Percentiles rank a stretch among this genome's conserved stretches.
phyloP scores from a whole-genome alignment of 2,797 vertebrate genomes.

The Poecilia gillii region DNA sequence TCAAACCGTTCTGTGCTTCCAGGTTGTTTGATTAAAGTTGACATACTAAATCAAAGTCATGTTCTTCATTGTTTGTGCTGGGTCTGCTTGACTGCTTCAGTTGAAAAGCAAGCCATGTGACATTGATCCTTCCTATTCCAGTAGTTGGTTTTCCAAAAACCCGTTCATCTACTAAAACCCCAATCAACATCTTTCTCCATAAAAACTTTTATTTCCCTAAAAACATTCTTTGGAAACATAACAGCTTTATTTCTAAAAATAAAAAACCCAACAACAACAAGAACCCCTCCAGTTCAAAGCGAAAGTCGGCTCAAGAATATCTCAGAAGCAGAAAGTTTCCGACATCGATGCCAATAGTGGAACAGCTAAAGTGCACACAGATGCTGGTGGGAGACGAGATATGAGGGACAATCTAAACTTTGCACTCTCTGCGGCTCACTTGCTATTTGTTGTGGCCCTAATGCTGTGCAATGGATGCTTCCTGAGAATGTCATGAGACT shows the following conservation, averaged over 20 bases:
- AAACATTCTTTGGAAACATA: neutral
- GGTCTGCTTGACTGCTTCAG: neutral
- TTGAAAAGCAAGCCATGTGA: neutral
- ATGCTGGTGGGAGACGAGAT: conserved; percentile 24
- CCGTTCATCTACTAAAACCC: neutral
- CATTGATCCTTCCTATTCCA: neutral
- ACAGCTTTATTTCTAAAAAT: neutral
- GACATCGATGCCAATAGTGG: neutral
- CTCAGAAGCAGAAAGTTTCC: neutral
- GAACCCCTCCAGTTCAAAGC: neutral
- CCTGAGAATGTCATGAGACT: conserved; percentile 66
- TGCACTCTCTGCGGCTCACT: conserved; percentile 20
- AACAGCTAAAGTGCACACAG: neutral
- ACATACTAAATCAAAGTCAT: neutral
- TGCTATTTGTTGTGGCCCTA: conserved; percentile 38
- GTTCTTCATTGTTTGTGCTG: neutral
- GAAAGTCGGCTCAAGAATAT: neutral
- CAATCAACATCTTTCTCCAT: conserved; percentile 21
- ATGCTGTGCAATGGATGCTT: conserved; percentile 48
- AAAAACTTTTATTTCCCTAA: conserved; percentile 24
- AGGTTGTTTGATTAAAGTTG: neutral
- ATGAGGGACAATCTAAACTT: conserved; percentile 17
- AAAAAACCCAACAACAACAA: too few species aligned
- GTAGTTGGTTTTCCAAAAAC: neutral
- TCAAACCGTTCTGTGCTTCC: neutral